Evolutionary conservation across 2,888 invertebrate species (phyloP), one percentile per base, ranked within the genome.

Genomic region (Tetanocera ferruginea): DNA sequence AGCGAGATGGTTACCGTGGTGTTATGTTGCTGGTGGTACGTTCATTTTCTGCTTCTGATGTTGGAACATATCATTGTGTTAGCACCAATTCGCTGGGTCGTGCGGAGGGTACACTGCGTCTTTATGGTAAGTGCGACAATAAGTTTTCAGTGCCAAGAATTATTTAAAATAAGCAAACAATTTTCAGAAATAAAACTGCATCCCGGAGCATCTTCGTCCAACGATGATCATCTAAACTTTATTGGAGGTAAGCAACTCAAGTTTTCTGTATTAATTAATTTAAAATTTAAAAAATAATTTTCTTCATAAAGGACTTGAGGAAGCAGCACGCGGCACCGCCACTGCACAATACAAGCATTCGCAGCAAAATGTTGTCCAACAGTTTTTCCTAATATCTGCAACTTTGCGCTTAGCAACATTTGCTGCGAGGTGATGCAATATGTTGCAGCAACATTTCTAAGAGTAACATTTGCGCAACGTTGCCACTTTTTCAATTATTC

Each of bases 21-120:
- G 84, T 87, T 76, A 90, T 90, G 90, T 82, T 89, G 77, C 84
- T 90, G 62, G 86, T 89, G 72, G 90, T 90, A 60, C 87, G 90
- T 80, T 89, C 89, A 87, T 93, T 94, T 85, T 91, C 91, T 55
- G 89, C 88, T 83, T 89, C 91, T 69, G 93, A 94, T 86, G 91
- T 94, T 82, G 95, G 95, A 60, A 94, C 94, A 43, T 95, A 95
- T 90, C 94, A 94, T 88, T 96, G 96, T 85, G 92, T 93, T 80
- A 92, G 93, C 80, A 93, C 93, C 80, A 94, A 94, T 87, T 93
- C 93, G 66, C 89, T 94, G 79, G 94, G 94, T 75, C 92, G 91
- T 82, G 93, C 93, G 55, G 93, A 94, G 85, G 93, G 93, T 77
- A 92, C 92, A 31, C 89, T 94, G 79, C 90, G 93, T 85, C 90